These are phyloP conservation scores for Lophius piscatorius DNA, from an alignment of 2,113 vertebrate species.

Conservation along the genomic window DNA sequence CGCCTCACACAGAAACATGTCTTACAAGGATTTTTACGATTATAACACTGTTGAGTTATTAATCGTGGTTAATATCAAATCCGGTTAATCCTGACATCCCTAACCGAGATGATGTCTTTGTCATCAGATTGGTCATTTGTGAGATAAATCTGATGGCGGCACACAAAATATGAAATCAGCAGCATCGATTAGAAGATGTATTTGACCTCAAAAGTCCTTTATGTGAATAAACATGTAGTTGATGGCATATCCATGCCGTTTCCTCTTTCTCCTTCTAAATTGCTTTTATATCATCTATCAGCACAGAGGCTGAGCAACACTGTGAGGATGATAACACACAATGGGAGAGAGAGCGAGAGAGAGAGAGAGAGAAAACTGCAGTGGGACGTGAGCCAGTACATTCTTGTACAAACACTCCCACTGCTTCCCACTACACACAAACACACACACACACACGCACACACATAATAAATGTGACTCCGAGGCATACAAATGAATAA, in stretches of 20 bases:
- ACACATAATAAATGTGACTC: background rate
- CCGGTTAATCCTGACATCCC: too few species aligned
- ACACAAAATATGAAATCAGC: too few species aligned
- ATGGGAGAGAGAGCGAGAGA: slow-evolving; percentile 11
- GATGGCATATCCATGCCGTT: background rate
- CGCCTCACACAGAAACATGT: too few species aligned
- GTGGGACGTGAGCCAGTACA: slow-evolving; percentile 27
- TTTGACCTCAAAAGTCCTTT: slow-evolving; percentile 19
- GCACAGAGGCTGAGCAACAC: slow-evolving; percentile 18
- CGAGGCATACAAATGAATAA: background rate
- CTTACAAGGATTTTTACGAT: too few species aligned
- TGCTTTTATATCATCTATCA: slow-evolving; percentile 26
- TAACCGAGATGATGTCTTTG: too few species aligned
- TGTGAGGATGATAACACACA: slow-evolving; percentile 8
- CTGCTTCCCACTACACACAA: slow-evolving; percentile 12
- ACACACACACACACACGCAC: too few species aligned
- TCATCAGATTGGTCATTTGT: too few species aligned
- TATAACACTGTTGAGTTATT: too few species aligned
- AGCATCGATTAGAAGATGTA: too few species aligned
- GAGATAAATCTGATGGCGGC: too few species aligned
- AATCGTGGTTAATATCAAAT: too few species aligned
- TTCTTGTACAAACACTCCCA: slow-evolving; percentile 20
- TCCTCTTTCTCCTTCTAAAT: slow-evolving; percentile 10
- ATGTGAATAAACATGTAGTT: slow-evolving; percentile 13
- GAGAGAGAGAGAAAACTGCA: slow-evolving; percentile 17